Evolutionary conservation across 2,888 invertebrate genomes (phyloP), one percentile per base, ranked within the genome.

Genomic region (Nowickia ferox): DNA sequence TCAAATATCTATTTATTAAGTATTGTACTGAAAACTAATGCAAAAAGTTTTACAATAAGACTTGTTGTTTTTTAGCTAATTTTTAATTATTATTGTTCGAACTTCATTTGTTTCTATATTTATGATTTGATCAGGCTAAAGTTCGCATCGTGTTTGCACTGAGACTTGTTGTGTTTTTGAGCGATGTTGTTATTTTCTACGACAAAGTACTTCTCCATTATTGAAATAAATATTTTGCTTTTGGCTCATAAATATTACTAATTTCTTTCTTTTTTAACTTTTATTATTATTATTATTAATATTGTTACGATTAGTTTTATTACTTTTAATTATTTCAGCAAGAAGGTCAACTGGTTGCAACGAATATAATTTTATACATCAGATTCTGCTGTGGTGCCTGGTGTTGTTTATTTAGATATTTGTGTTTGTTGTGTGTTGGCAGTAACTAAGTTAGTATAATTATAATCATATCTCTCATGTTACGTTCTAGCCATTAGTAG

Each of bases 261-360:
- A 30, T 30, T 30, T 63, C 22, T 51, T 51, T 72, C n/a, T 74
- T 51, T 68, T 65, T 19, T 22, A 40, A 48, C 40, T 48, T 72
- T 48, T 4, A 30, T 30, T 30, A 30, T 30, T 74, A 51, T 77
- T 48, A 57, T 57, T 66, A 74, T 22, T 44, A 66, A 66, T 59
- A 53, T 51, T 80, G 15, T 59, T 80, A 19, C 40, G 48, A n/a
- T 61, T 40, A 59, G 15, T 65, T 57, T 15, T 55, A 51, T 69
- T 48, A 42, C 15, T 63, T 63, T 38, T 38, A 84, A 78, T 68
- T 68, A 75, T 38, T 53, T 59, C 17, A 9, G n/a, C 42, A 38
- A 65, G 81, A 85, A 85, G 85, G 85, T 77, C 81, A 85, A 74
- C 84, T 40, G 19, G 81, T 85, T 81, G 72, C 19, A 57, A 30